Conservation (phyloP, 2,888 invertebrate genomes). For the Dichetophora obliterata region DNA sequence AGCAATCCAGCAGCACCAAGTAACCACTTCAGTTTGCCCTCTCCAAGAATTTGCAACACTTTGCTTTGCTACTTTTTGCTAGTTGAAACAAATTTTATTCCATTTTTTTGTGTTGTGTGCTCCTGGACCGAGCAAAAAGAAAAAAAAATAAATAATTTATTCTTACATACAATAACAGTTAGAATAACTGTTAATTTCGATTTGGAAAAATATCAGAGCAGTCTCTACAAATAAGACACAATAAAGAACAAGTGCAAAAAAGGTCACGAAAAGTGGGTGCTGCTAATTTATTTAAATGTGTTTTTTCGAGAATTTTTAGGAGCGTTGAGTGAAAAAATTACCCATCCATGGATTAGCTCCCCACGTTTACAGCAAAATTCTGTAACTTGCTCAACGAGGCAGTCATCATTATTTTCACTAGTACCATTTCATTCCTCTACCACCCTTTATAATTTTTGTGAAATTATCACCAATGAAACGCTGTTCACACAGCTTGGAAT, state of each 20-base stretch:
- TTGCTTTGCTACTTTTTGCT: too few relatives aligned
- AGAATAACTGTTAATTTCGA: background rate
- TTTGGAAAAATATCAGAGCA: background rate
- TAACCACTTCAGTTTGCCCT: too few relatives aligned
- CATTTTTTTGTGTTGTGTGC: too few relatives aligned
- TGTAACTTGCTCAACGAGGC: background rate
- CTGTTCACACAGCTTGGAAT: background rate
- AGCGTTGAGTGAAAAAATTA: too few relatives aligned
- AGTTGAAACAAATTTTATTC: too few relatives aligned
- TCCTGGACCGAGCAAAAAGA: background rate
- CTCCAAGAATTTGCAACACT: too few relatives aligned
- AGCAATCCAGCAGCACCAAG: too few relatives aligned
- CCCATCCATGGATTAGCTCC: too few relatives aligned
- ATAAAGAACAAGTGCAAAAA: background rate
- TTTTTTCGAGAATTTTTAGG: background rate
- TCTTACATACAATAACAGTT: background rate
- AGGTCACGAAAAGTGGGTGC: background rate
- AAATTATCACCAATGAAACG: conserved; percentile 16
- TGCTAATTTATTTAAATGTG: conserved; percentile 15
- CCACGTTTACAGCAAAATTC: background rate
- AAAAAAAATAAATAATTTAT: background rate
- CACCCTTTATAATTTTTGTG: background rate
- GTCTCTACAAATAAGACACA: background rate
- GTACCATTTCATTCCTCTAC: background rate
- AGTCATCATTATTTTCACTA: background rate